A percentile compares a stretch with the other conserved stretches of the same genome.
phyloP scores from a whole-genome alignment of 2,888 invertebrate species.

The Heliconius ismenius region DNA sequence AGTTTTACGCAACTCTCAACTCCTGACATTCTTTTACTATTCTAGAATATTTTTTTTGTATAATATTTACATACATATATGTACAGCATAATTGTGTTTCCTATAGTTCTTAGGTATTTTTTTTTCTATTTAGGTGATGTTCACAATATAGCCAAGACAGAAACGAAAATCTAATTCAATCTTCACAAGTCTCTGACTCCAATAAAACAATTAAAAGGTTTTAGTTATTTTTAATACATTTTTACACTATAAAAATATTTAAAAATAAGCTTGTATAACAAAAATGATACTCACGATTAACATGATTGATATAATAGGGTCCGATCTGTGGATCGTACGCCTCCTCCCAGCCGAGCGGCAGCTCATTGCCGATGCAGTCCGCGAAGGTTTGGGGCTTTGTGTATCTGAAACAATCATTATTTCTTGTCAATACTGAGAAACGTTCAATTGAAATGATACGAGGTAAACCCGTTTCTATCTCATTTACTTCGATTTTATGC shows the following conservation, averaged over 20 bases:
- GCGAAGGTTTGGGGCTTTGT: slow-evolving; percentile 98
- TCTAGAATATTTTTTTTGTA: slow-evolving; percentile 7
- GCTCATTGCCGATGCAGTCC: slow-evolving; percentile 98
- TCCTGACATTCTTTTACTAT: slow-evolving; percentile 34
- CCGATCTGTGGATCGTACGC: slow-evolving; percentile 96
- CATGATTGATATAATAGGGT: slow-evolving; percentile 97
- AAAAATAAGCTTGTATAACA: slow-evolving; percentile 18
- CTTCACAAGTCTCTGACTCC: too few relatives aligned
- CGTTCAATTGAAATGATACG: slow-evolving; percentile 41
- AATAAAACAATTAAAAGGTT: slow-evolving; percentile 7
- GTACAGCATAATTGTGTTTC: too few relatives aligned
- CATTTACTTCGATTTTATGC: slow-evolving; percentile 38
- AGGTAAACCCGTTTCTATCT: slow-evolving; percentile 30
- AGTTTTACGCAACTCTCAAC: slow-evolving; percentile 40
- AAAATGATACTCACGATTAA: slow-evolving; percentile 89
- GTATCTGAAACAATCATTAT: slow-evolving; percentile 86
- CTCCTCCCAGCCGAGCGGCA: slow-evolving; percentile 99
- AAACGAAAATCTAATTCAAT: background rate
- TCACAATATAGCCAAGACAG: background rate
- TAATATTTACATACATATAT: background rate
- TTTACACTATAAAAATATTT: too few relatives aligned
- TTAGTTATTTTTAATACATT: background rate
- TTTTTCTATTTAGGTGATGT: too few relatives aligned
- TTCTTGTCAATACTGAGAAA: slow-evolving; percentile 44
- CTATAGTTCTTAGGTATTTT: too few relatives aligned